These are phyloP conservation scores for Callithrix jacchus DNA, from an alignment of 2,113 vertebrate genomes.

Conservation along the genomic window DNA sequence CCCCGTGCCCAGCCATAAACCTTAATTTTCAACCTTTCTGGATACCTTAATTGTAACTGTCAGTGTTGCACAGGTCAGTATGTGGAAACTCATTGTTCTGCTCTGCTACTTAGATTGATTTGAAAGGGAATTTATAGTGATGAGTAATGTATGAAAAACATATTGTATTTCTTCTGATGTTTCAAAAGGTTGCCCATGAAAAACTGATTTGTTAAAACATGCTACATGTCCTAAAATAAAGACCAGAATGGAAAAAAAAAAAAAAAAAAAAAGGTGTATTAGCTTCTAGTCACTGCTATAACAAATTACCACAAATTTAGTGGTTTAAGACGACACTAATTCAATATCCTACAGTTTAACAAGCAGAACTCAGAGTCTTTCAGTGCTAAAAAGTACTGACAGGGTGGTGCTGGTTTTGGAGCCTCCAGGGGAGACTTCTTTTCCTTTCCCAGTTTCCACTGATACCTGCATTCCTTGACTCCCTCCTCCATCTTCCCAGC, in stretches of 20 bases:
- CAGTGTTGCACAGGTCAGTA: conserved; percentile 59
- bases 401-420: not conserved
- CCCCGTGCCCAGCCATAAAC: not conserved
- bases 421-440: not conserved
- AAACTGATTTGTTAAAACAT: conserved; percentile 45
- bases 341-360: not conserved
- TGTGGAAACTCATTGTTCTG: not conserved
- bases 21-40: conserved; percentile 51
- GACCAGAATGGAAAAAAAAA: conserved; percentile 23
- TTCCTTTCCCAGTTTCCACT: not conserved
- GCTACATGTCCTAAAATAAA: conserved; percentile 58
- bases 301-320: not conserved
- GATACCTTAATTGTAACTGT: conserved; percentile 44
- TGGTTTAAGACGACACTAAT: not conserved
- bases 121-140: not conserved
- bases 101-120: conserved; percentile 33
- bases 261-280: not conserved
- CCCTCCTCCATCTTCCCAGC: not conserved
- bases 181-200: conserved; percentile 21
- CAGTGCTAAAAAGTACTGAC: not conserved
- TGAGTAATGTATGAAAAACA: conserved; percentile 48
- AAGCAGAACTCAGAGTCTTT: not conserved
- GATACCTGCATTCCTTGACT: not conserved
- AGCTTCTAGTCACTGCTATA: not conserved
- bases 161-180: conserved; percentile 47